Evolutionary conservation across 53 echinoderm and acorn worm species (phyloP).

Genomic region (Pentamera pediparva): DNA sequence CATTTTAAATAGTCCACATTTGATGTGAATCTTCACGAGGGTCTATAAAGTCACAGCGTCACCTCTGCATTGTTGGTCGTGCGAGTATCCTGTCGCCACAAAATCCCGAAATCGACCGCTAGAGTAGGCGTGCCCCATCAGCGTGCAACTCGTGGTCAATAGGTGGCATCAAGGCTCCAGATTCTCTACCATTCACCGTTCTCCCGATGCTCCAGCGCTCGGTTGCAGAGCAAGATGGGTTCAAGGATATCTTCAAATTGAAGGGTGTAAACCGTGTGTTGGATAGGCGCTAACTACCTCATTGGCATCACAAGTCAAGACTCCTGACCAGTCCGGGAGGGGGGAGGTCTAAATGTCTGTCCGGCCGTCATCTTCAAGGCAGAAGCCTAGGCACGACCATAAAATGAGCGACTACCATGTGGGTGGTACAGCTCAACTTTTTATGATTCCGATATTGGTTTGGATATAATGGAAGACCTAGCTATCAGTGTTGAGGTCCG

Average conservation of each 20-base stretch:
- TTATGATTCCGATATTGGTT: not conserved
- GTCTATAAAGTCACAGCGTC: too few relatives aligned
- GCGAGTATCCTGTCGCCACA: constrained; percentile 93
- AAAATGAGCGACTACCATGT: constrained; percentile 14
- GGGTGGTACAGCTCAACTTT: constrained; percentile 26
- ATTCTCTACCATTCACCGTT: constrained; percentile 54
- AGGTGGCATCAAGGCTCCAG: constrained; percentile 74
- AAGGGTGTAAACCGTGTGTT: constrained; percentile 52
- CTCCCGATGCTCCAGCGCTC: constrained; percentile 98
- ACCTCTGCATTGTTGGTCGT: constrained; percentile 62
- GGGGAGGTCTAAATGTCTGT: constrained; percentile 68
- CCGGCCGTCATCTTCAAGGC: constrained; percentile 44
- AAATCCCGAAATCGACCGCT: constrained; percentile 90
- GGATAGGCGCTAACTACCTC: constrained; percentile 48
- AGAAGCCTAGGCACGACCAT: constrained; percentile 77
- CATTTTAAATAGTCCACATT: too few relatives aligned
- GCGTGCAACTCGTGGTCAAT: constrained; percentile 89
- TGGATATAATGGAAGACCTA: too few relatives aligned
- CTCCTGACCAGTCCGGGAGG: constrained; percentile 83
- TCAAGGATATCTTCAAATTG: constrained; percentile 16
- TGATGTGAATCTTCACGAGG: too few relatives aligned
- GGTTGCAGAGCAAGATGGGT: constrained; percentile 70
- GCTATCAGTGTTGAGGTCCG: too few relatives aligned
- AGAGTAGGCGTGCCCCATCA: constrained; percentile 57
- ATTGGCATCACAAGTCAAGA: constrained; percentile 43